Base-by-base conservation (phyloP, 2,113 vertebrate species). In the Nyctereutes procyonoides region DNA sequence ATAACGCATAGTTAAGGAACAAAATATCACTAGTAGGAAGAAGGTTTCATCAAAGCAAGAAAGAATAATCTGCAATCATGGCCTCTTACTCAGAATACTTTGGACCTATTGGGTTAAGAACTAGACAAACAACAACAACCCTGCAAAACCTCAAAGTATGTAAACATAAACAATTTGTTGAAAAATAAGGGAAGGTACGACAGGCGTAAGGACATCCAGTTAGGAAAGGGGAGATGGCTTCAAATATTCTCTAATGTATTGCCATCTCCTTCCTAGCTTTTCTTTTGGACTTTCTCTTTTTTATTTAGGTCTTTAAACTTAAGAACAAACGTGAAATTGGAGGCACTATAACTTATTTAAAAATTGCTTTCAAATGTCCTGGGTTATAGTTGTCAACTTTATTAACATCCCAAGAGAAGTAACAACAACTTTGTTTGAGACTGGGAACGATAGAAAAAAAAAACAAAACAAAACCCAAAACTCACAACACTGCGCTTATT, bases 91-190 rank as follows among this genome's bases (percentile, higher is more conserved):
- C 24, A 43, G 67, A 97, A 67, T 90, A 88, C 62, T 38, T 56
- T 85, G 58, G 10, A 97, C 95, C 93, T 93, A 51, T 26, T 43
- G 69, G 60, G 13, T 13, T 92, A 22, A 73, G 26, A 85, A 96
- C 96, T 89, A 13, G 22, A 38, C 12, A 88, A 65, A 43, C 17
- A 65, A 28, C 26, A 89, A 89, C 58, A 51, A 55, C 17, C 22
- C 51, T 84, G 7, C 63, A 58, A 83, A 93, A 84, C 73, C 74
- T 24, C 53, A 55, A 94, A 95, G 43, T 71, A 35, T 38, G 16
- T 76, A 35, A 43, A 43, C 5, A 19, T 30, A 63, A 91, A 53
- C 20, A 80, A 86, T 84, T 74, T 97, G 30, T n/a, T 93, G 71
- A 84, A 92, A 90, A 79, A 62, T 48, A 63, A 81, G 13, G 17